A percentile compares a stretch with the other conserved stretches of the same genome.
phyloP scores from a whole-genome alignment of 1,140 invertebrate genomes.

The Ephestia elutella region DNA sequence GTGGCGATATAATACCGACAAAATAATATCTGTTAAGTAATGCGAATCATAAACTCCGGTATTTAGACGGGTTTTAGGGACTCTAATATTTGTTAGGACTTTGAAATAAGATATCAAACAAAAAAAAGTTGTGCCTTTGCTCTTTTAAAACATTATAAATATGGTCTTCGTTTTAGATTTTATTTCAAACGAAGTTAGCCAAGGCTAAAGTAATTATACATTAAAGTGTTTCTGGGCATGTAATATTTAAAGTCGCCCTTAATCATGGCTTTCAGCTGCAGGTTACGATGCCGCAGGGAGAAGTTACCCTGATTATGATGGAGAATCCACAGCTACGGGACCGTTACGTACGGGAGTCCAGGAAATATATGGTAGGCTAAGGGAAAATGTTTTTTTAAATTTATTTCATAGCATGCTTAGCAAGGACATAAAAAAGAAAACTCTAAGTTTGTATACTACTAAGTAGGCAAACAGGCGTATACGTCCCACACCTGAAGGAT shows the following conservation, averaged over 20 bases:
- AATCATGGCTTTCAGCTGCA: not conserved
- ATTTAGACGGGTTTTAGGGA: not conserved
- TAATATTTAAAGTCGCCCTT: not conserved
- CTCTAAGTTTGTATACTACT: too few relatives aligned
- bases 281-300: slow-evolving; percentile 5
- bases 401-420: too few relatives aligned
- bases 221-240: not conserved
- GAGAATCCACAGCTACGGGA: not conserved
- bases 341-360: not conserved
- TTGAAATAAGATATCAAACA: not conserved
- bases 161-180: not conserved
- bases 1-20: not conserved
- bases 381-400: too few relatives aligned
- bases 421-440: too few relatives aligned
- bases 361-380: too few relatives aligned
- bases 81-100: not conserved
- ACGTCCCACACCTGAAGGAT: too few relatives aligned
- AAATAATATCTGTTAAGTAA: not conserved
- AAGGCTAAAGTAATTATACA: not conserved
- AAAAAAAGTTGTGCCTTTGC: too few relatives aligned
- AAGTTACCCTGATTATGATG: slow-evolving; percentile 5
- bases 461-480: too few relatives aligned
- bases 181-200: not conserved
- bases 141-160: too few relatives aligned
- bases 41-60: not conserved